Base-by-base conservation (phyloP, 1,140 invertebrate genomes). In the Dendrolimus kikuchii region DNA sequence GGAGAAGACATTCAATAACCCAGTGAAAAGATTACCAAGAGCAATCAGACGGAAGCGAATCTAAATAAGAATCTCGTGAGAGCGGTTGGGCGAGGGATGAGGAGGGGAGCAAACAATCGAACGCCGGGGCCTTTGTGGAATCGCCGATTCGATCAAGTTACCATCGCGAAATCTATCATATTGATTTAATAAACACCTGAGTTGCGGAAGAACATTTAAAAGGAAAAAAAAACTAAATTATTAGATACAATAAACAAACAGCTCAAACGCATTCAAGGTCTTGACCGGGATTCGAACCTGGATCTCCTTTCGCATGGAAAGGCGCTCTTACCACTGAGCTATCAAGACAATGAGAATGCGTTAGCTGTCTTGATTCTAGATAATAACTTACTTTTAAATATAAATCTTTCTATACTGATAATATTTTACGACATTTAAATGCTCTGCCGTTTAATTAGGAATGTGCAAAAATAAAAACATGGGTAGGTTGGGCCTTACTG, bases 31-130 rank as follows among this genome's bases (percentile, higher is more conserved):
- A 86, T 86, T 85, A 86, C 80, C 62, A 77, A 83, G 81, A 83
- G 83, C 83, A 85, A 86, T 86, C 83, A 86, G 81, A 85, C 76
- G 83, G 78, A 86, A 86, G 81, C 81, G 77, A 86, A 86, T 85
- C 83, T 86, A 86, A 86, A 86, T 86, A 85, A 85, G 81, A 86
- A 85, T 85, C 83, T 86, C 77, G 71, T 77, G 73, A 76, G 80
- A 82, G 78, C 76, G 78, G 74, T 71, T 60, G 73, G 74, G 74
- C 42, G 68, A 57, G 59, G 58, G 72, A 68, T 68, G 71, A 69
- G 65, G 64, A 55, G 73, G 62, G 64, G 68, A 75, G 77, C 73
- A 82, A 83, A 83, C 75, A 86, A 72, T 79, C 72, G 77, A 64
- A 65, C 66, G 66, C 64, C 7, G 38, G 41, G 59, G 61, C 71